Evolutionary conservation across 2,888 invertebrate genomes (phyloP), one percentile per base, ranked within the genome.

Genomic region (Agonopterix alstromeriana): DNA sequence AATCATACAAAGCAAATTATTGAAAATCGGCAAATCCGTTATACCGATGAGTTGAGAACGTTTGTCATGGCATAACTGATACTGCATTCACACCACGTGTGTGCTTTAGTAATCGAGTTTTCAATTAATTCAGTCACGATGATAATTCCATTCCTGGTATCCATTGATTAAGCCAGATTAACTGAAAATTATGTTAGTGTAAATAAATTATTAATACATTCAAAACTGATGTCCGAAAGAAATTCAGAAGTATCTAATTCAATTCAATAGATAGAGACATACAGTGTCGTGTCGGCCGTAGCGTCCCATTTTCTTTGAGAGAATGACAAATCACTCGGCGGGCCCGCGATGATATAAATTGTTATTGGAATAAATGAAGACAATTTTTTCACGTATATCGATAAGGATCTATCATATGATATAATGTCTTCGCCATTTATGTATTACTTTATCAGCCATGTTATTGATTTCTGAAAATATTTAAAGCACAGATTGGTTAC

Each of bases 41-140:
- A 5, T 27, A 27, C 27, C 27, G 27, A 49, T 38, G 51, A 54
- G 52, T 65, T 27, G 27, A 27, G 27, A 27, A 27, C 27, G 27
- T 47, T 35, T 47, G 46, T 43, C 47, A 46, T 38, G 48, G 47
- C 45, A 52, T 48, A 47, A 53, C 47, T 17, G 38, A 51, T 49
- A 55, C 51, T 57, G 58, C 45, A 63, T 60, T 58, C 49, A 46
- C 51, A 42, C 48, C 45, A 36, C 27, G 50, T 56, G 56, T 60
- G 58, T 59, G 53, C 57, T 61, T 59, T 57, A 51, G 54, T 63
- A 61, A 68, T 65, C 56, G 61, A 68, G 63, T 67, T 66, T 65
- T 57, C 60, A 63, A 66, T 70, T 63, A 66, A 63, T 63, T 53
- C 51, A 43, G 48, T 40, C 27, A 55, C 54, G 50, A 47, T 50